phyloP scores from a whole-genome alignment of 1,140 invertebrate genomes.

The Drosophila asahinai region DNA sequence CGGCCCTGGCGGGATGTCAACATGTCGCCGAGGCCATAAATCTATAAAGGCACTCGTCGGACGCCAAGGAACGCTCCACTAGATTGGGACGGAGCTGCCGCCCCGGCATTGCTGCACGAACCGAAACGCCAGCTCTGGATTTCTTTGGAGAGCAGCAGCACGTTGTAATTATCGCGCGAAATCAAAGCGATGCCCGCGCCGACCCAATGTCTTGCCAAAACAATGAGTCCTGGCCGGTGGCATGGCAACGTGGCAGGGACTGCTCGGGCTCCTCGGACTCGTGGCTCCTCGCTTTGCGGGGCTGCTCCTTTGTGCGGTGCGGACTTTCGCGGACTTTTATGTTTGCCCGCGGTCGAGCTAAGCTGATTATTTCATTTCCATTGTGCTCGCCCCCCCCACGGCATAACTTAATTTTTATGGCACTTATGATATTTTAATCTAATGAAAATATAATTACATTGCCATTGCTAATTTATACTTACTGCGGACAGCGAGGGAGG shows the following conservation, averaged over 20 bases:
- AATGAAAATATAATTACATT: slow-evolving; percentile 72
- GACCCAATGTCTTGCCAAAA: slow-evolving; percentile 43
- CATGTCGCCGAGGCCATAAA: slow-evolving; percentile 77
- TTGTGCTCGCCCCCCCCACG: slow-evolving; percentile 44
- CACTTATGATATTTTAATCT: slow-evolving; percentile 72
- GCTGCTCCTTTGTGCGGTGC: slow-evolving; percentile 29
- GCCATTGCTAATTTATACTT: slow-evolving; percentile 59
- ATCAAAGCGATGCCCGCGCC: slow-evolving; percentile 61
- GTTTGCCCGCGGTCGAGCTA: slow-evolving; percentile 38
- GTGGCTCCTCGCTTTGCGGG: neutral
- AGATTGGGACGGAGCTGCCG: slow-evolving; percentile 3
- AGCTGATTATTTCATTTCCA: slow-evolving; percentile 69
- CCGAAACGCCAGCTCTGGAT: slow-evolving; percentile 31
- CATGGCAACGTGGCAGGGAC: slow-evolving; percentile 28
- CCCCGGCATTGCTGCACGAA: slow-evolving; percentile 62
- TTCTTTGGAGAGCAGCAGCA: slow-evolving; percentile 57
- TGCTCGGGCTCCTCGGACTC: neutral
- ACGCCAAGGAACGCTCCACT: slow-evolving; percentile 56
- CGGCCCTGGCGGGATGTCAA: slow-evolving; percentile 66
- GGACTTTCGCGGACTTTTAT: slow-evolving; percentile 25
- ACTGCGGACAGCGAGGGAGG: slow-evolving; percentile 6
- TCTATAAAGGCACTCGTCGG: slow-evolving; percentile 54
- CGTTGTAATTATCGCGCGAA: slow-evolving; percentile 76
- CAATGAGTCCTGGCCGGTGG: slow-evolving; percentile 35
- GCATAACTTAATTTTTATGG: slow-evolving; percentile 67